A percentile compares a stretch with the other conserved stretches of the same genome.
Evolutionary conservation across 2,113 vertebrate genomes (phyloP).

Genomic region (Dendropsophus ebraccatus): DNA sequence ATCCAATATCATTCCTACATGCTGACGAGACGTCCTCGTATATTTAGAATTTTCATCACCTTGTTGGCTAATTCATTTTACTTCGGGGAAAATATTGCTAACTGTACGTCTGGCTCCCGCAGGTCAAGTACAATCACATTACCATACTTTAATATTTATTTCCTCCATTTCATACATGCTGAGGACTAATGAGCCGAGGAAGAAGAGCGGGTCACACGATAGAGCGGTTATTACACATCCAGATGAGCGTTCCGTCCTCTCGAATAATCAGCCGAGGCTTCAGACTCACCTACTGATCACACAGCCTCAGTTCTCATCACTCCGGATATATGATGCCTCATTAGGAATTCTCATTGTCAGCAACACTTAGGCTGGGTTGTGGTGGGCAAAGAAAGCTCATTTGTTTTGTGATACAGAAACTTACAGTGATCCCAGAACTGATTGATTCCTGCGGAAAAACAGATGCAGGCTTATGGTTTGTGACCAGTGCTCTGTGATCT

Average conservation of each 20-base stretch:
- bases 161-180: conserved; percentile 32
- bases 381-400: neutral
- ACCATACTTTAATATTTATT: conserved; percentile 48
- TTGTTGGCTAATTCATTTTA: neutral
- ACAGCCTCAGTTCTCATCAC: neutral
- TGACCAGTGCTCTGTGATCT: neutral
- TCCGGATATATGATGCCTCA: neutral
- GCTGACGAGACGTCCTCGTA: neutral
- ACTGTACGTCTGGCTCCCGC: neutral
- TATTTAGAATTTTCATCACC: neutral
- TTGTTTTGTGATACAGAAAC: neutral
- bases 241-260: neutral
- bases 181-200: conserved; percentile 6
- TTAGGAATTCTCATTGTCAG: neutral
- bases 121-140: conserved; percentile 46
- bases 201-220: neutral
- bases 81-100: conserved; percentile 19
- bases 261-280: neutral
- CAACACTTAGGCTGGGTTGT: neutral
- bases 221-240: neutral
- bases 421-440: no score
- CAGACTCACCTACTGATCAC: neutral
- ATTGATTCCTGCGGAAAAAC: neutral
- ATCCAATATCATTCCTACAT: neutral
- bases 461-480: neutral